Evolutionary conservation across 2,113 vertebrate genomes (phyloP), one percentile per base, ranked within the genome.

Genomic region (Zosterops hypoxanthus): DNA sequence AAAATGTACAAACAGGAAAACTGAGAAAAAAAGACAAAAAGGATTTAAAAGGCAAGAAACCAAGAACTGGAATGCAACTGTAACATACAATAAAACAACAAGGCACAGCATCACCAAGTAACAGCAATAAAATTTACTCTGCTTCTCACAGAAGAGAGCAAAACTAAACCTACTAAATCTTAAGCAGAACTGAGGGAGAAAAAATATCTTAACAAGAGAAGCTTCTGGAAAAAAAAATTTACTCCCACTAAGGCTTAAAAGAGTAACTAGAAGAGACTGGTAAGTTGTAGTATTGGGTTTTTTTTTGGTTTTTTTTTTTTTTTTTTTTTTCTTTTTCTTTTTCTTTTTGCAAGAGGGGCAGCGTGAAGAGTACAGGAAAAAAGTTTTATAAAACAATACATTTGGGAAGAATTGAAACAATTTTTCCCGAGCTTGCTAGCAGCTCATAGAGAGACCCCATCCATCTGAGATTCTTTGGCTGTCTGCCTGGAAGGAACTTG

Each of bases 401-500:
- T 79, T 94, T 82, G 75, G 50, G 79, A 93, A 94, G n/a, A 94
- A 93, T 7, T 72, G 28, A 88, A 93, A 73, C 31, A 15, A 69
- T 93, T 96, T 90, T 75, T 50, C 42, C 70, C 49, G 41, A 79
- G 78, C 25, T 78, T 93, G 80, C 83, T 33, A 75, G 90, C 39
- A 93, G 64, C 65, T 86, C 64, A 66, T 5, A 84, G 28, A 93
- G 59, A 93, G 71, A 92, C 85, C 55, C 59, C 23, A 96, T 82
- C 71, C 82, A 94, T 93, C 70, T 59, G 94, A 96, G 66, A 93
- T 77, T 86, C 70, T 95, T 23, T 96, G 94, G 86, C 92, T 82
- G 77, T 44, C 80, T 93, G 86, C 90, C 92, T 96, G 55, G 92
- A 96, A 96, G 92, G 81, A 93, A 82, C 91, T 85, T 84, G 91